Conservation (phyloP, 1,140 invertebrate species). For the Mycetomoellerius zeteki region DNA sequence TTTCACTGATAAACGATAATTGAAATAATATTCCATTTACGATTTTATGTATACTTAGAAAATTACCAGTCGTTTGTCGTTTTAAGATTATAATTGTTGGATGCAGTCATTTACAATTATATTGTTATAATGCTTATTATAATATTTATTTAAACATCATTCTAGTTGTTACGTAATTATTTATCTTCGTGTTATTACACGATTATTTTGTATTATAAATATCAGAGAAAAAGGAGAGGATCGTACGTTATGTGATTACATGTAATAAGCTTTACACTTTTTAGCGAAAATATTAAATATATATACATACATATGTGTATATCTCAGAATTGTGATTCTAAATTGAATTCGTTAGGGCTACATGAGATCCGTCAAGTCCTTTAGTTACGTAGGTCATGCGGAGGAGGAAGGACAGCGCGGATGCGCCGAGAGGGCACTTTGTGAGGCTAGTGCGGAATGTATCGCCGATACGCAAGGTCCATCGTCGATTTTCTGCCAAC, state of each 20-base stretch:
- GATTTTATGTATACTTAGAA: neutral
- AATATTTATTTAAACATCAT: neutral
- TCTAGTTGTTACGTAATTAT: neutral
- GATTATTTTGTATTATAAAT: neutral
- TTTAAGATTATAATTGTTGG: neutral
- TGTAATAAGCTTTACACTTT: neutral
- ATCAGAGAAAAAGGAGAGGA: neutral
- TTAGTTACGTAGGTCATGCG: slow-evolving; percentile 88
- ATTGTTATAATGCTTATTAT: neutral
- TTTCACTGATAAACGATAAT: neutral
- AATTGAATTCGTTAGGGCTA: slow-evolving; percentile 89
- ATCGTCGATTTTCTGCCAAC: slow-evolving; percentile 95
- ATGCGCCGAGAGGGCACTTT: slow-evolving; percentile 88
- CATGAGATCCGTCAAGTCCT: slow-evolving; percentile 91
- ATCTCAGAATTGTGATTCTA: neutral
- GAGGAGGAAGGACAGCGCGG: slow-evolving; percentile 92
- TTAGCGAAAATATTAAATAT: neutral
- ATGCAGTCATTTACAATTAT: neutral
- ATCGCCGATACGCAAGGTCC: slow-evolving; percentile 92
- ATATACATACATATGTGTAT: too few species aligned
- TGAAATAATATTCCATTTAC: neutral
- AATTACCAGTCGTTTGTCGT: neutral
- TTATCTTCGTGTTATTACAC: neutral
- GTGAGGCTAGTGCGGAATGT: slow-evolving; percentile 96
- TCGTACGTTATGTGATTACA: neutral